phyloP scores from a whole-genome alignment of 1,140 invertebrate genomes.

The Coelopa frigida region DNA sequence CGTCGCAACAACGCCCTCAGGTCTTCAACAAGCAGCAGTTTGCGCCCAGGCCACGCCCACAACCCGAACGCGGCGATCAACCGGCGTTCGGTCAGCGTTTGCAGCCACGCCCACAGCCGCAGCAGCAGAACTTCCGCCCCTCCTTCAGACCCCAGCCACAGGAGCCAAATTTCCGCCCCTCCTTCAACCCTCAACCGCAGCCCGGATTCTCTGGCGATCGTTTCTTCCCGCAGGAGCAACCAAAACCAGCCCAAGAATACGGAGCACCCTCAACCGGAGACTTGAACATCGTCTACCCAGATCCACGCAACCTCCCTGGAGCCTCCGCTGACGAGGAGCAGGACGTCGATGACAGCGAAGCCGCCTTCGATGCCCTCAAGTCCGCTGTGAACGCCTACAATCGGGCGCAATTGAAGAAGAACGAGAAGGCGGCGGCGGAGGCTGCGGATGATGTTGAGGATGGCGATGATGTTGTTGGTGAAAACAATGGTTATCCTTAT shows the following conservation, averaged over 20 bases:
- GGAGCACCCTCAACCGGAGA: conserved; percentile 15
- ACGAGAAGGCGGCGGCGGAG: not conserved
- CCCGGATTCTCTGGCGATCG: too few species aligned
- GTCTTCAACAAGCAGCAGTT: too few species aligned
- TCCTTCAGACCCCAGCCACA: too few species aligned
- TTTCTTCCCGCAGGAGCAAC: not conserved
- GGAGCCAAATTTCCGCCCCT: too few species aligned
- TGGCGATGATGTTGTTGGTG: conserved; percentile 7
- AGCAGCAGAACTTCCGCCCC: too few species aligned
- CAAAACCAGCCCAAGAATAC: conserved; percentile 17
- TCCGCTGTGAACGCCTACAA: conserved; percentile 8
- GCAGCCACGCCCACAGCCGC: too few species aligned
- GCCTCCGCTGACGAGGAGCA: conserved; percentile 12
- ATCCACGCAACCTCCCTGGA: not conserved
- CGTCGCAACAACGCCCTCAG: not conserved
- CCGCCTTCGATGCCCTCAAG: conserved; percentile 11
- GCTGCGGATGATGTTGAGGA: conserved; percentile 4
- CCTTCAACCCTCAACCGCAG: conserved; percentile 1
- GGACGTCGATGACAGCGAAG: conserved; percentile 2
- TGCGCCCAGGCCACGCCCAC: too few species aligned
- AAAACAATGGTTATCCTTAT: too few species aligned
- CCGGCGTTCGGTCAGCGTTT: too few species aligned
- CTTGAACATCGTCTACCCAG: conserved; percentile 29
- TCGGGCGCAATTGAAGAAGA: conserved; percentile 1
- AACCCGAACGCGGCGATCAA: too few species aligned